These are phyloP conservation scores for Phylloscopus trochilus DNA, from an alignment of 2,113 vertebrate species.

Conservation along the genomic window DNA sequence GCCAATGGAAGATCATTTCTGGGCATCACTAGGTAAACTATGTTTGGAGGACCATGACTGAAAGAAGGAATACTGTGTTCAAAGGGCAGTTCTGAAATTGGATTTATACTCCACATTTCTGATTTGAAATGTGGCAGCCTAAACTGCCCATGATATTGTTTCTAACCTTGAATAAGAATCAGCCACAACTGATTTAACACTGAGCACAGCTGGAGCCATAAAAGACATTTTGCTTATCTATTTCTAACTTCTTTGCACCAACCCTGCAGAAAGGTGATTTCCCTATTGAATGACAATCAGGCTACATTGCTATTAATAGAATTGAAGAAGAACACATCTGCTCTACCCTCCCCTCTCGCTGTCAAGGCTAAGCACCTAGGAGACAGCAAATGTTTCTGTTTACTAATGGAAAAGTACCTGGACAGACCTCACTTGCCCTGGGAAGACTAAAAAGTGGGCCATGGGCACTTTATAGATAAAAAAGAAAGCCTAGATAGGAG, in stretches of 20 bases:
- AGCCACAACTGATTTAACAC: background rate
- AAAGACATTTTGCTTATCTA: background rate
- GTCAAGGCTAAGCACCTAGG: constrained; percentile 45
- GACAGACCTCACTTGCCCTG: constrained; percentile 24
- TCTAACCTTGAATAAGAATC: background rate
- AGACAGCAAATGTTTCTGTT: constrained; percentile 57
- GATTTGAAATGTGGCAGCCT: background rate
- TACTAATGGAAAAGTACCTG: constrained; percentile 57
- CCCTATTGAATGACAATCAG: constrained; percentile 48
- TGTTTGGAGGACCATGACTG: accelerated
- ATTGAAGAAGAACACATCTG: constrained; percentile 43
- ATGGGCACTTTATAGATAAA: background rate
- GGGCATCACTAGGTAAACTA: background rate
- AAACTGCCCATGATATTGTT: background rate
- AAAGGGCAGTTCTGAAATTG: background rate
- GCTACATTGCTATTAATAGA: constrained; percentile 53
- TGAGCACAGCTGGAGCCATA: background rate
- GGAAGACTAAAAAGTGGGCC: constrained; percentile 14
- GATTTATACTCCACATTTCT: background rate
- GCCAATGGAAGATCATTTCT: background rate
- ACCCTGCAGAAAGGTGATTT: constrained; percentile 40
- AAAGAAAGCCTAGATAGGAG: background rate
- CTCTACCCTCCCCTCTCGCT: background rate
- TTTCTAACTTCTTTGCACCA: background rate
- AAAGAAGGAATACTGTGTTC: background rate